Evolutionary conservation across 2,113 vertebrate genomes (phyloP), one percentile per base, ranked within the genome.

Genomic region (Cricetomys ansorgei): DNA sequence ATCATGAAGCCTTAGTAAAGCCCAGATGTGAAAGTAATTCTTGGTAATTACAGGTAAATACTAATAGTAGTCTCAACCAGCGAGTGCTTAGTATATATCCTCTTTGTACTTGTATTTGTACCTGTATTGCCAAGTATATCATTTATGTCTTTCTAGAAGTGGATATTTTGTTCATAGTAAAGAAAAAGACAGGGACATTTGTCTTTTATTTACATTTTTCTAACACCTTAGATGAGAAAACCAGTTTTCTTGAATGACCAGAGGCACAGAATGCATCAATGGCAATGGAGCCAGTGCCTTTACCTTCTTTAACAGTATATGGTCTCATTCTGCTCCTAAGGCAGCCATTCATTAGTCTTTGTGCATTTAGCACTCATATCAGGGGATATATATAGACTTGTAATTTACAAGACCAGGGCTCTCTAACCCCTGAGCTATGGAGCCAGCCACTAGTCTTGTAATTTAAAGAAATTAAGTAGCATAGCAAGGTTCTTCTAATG

Each of bases 171-270:
- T 95, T 97, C 59, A 86, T 89, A 48, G 43, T 93, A 91, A 81
- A 96, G 92, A 86, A 79, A 94, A 95, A 88, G 67, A 81, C 55
- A 96, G 70, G 29, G 37, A 80, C 59, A 86, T 75, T 89, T 48
- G 75, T 57, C 50, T 92, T 95, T 92, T 73, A 48, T 13, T 84
- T 88, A 17, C 1, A 55, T 77, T 94, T 97, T 95, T 92, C n/a
- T 80, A 59, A 93, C 37, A 83, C 94, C 77, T 93, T 94, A 87
- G 53, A 80, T 86, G 90, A 92, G 91, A 89, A 97, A 94, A 97
- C 96, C 95, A 97, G 96, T 97, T 97, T 95, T 97, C 91, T 96
- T 97, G 96, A 97, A 95, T 96, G 93, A 96, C 96, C 95, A 96
- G 96, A 97, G 92, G 97, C 57, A 83, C 96, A 97, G 95, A 97